Evolutionary conservation across 2,888 invertebrate genomes (phyloP), one percentile per base, ranked within the genome.

Genomic region (Trichopria drosophilae): DNA sequence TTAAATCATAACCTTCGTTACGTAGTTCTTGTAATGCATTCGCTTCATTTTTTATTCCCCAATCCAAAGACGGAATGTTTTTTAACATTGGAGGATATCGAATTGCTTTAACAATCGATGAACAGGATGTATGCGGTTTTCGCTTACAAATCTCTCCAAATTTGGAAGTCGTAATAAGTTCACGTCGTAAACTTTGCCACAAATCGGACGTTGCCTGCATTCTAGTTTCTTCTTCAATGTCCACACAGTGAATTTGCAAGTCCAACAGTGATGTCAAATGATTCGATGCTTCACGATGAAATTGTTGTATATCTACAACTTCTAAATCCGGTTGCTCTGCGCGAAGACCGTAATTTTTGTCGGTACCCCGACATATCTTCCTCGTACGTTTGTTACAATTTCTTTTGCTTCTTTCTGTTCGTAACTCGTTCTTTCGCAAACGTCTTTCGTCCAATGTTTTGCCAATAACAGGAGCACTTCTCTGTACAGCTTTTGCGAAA

Each of bases 101-200:
- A 23, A 60, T 60, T 15, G 20, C 18, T 35, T 41, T 41, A 1
- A 59, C 59, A 1, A 48, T 22, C 1, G 22, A 19, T 10, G 35
- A 32, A 34, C 53, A 58, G 2, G 51, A 51, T 6, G 57, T 57
- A 3, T 39, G 36, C 16, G 6, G n/a, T 47, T 36, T 37, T 39
- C 23, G 45, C 1, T 44, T 37, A 31, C 51, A 55, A 15, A 57
- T 31, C 12, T 19, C 12, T 13, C 53, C 54, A 47, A 61, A 62
- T 45, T 59, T 48, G 1, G 59, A 59, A 19, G 59, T 49, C 4
- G 61, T 61, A 16, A 62, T 22, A 26, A 61, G 32, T 7, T 47
- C 23, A 35, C 31, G 43, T 32, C 55, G 47, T 26, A 50, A 43
- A 15, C 45, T 9, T 10, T 32, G 28, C 61, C 59, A 63, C 13